Conservation (phyloP, 92 coral and sea anemone species). For the Heteractis magnifica region DNA sequence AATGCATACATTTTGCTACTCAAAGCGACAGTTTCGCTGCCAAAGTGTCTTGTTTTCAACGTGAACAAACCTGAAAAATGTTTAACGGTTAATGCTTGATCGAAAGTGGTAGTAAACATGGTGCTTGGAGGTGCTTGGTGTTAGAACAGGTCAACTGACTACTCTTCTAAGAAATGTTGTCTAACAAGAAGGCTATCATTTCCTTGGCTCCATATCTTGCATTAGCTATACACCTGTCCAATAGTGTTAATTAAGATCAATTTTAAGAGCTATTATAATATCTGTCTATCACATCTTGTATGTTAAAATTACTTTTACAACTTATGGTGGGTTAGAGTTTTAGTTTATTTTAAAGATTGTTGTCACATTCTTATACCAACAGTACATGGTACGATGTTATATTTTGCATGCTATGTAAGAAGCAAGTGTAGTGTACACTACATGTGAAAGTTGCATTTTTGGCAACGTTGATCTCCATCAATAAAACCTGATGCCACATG, state of each 20-base stretch:
- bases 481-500: conserved; percentile 17
- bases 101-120: no score
- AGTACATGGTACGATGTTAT: not conserved
- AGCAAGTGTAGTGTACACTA: not conserved
- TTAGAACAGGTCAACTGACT: no score
- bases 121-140: no score
- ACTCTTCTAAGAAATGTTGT: no score
- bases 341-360: not conserved
- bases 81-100: no score
- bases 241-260: not conserved
- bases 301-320: not conserved
- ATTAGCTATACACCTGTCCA: not conserved
- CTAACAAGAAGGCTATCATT: no score
- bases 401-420: not conserved
- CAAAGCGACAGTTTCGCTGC: no score
- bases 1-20: no score
- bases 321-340: not conserved
- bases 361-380: not conserved
- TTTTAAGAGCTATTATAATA: not conserved
- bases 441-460: not conserved
- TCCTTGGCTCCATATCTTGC: not conserved
- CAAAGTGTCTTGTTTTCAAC: no score
- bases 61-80: no score
- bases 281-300: not conserved
- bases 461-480: conserved; percentile 10